phyloP scores from a whole-genome alignment of 2,113 vertebrate genomes.

The Burhinus bistriatus region DNA sequence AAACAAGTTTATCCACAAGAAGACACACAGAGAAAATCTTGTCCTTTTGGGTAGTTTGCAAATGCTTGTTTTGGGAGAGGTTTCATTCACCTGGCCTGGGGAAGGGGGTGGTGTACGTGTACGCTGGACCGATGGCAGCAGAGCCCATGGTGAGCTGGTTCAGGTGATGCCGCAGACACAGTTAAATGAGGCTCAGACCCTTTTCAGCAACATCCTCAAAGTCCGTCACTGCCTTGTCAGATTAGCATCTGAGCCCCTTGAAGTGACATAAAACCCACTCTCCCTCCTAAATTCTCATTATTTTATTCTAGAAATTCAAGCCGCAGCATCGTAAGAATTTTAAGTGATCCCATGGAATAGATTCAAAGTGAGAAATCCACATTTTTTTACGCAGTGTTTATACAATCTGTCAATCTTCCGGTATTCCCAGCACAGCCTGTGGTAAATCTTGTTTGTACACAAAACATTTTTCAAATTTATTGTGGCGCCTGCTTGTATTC shows the following conservation, averaged over 20 bases:
- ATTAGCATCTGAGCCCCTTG: neutral
- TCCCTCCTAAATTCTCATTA: neutral
- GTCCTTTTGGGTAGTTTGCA: neutral
- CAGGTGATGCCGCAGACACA: neutral
- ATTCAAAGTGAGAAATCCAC: neutral
- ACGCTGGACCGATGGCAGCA: fast-evolving
- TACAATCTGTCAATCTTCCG: neutral
- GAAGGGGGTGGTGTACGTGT: neutral
- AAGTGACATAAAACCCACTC: neutral
- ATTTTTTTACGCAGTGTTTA: neutral
- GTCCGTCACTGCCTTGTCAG: neutral
- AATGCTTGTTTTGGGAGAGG: neutral
- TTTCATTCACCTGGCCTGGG: neutral
- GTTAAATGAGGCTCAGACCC: neutral
- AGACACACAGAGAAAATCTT: neutral
- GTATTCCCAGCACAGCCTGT: neutral
- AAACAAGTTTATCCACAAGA: neutral
- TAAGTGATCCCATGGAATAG: neutral
- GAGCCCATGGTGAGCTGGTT: neutral
- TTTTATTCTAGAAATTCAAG: neutral
- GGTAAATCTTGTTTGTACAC: neutral
- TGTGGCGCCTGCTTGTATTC: neutral
- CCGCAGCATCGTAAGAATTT: neutral
- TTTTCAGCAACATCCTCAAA: neutral
- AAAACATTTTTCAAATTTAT: neutral